Conservation (phyloP, 92 coral and sea anemone genomes). For the Anthopleura xanthogrammica region DNA sequence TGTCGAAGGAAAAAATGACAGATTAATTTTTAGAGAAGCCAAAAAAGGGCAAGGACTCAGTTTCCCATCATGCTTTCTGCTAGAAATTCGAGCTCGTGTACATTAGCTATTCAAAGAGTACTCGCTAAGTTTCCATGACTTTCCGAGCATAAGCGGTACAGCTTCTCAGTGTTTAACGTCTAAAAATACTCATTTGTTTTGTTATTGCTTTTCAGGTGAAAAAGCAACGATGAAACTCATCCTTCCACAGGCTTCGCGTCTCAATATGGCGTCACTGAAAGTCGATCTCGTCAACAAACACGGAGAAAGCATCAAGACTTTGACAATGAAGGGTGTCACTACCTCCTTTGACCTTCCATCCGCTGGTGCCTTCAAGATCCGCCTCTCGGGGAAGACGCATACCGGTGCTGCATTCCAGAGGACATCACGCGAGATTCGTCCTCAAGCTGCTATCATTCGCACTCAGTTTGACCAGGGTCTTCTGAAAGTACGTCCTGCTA, state of each 20-base stretch:
- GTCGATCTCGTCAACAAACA: conserved; percentile 32
- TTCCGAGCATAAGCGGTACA: too few species aligned
- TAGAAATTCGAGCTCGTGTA: too few species aligned
- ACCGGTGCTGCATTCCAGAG: conserved; percentile 42
- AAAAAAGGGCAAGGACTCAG: too few species aligned
- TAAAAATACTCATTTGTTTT: background rate
- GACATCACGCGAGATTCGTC: conserved; percentile 41
- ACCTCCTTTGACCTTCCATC: conserved; percentile 44
- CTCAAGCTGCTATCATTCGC: conserved; percentile 42
- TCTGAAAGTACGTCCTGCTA: conserved; percentile 23
- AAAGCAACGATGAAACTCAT: conserved; percentile 36
- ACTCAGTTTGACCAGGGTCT: background rate
- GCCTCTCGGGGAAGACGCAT: conserved; percentile 40
- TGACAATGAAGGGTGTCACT: conserved; percentile 24
- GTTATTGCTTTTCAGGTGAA: conserved; percentile 19
- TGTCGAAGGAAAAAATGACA: too few species aligned
- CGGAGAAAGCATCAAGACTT: conserved; percentile 20
- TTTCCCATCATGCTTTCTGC: too few species aligned
- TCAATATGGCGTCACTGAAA: conserved; percentile 31
- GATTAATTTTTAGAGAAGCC: too few species aligned
- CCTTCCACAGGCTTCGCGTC: conserved; percentile 41
- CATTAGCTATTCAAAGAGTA: too few species aligned
- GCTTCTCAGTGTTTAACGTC: too few species aligned
- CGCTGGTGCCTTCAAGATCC: conserved; percentile 29
- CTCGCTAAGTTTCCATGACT: too few species aligned